Percentiles rank a stretch among this genome's conserved stretches.
Evolutionary conservation across 2,113 vertebrate genomes (phyloP).

Genomic region (Catagonus wagneri): DNA sequence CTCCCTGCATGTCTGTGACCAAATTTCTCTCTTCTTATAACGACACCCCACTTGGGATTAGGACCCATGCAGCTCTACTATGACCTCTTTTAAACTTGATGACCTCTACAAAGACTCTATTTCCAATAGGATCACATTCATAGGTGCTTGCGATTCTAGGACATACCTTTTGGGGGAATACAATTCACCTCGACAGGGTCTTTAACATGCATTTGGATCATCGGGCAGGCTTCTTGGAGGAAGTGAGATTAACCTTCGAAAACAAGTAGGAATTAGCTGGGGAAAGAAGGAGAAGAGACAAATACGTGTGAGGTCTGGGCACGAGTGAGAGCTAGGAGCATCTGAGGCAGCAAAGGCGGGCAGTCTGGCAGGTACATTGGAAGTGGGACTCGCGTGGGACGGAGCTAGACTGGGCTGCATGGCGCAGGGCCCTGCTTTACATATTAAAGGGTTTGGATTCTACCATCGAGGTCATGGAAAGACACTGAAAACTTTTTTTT

Average conservation of each 20-base stretch:
- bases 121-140: background rate
- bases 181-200: background rate
- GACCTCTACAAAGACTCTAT: background rate
- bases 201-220: background rate
- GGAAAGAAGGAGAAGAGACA: background rate
- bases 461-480: background rate
- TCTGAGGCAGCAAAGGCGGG: background rate
- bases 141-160: background rate
- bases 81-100: background rate
- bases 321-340: background rate
- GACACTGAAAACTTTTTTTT: background rate
- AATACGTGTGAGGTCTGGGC: background rate
- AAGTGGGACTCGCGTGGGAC: background rate
- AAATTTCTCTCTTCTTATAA: background rate
- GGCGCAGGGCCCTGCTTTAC: background rate
- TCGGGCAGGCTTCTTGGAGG: background rate
- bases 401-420: background rate
- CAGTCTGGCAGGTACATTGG: background rate
- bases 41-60: background rate
- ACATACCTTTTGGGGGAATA: background rate
- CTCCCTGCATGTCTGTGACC: background rate
- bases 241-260: slow-evolving; percentile 38
- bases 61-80: background rate
- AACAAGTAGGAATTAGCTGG: background rate
- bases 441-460: background rate